Evolutionary conservation across 2,888 invertebrate genomes (phyloP), one percentile per base, ranked within the genome.

Genomic region (Apocheima hispidaria): DNA sequence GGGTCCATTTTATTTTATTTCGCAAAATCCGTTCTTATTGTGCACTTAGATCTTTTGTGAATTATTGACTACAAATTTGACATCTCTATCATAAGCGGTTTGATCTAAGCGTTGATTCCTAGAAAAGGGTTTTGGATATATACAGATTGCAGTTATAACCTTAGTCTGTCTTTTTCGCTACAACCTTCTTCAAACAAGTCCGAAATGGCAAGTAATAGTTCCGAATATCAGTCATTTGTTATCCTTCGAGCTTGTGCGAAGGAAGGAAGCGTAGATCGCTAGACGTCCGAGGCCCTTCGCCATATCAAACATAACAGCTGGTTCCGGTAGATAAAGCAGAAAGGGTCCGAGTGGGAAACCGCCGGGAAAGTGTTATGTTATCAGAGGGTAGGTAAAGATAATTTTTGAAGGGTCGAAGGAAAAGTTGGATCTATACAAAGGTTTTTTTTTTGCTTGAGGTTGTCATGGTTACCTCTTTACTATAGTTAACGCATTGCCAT

Each of bases 291-390:
- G 21, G 43, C 61, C 28, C 56, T 52, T 43, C 46, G 16, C 56
- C 56, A n/a, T 57, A 62, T 62, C 61, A 43, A 14, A 48, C 30
- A 44, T 52, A 62, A 57, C 61, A 62, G 56, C 52, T 62, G 51
- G 40, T 40, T 57, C 61, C 61, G 36, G 23, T 16, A 56, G 56
- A 62, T 62, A 56, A 48, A 41, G 61, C 5, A 38, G 30, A 46
- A 57, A 62, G 41, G 44, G 30, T 20, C 30, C 51, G 35, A 55
- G 30, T 30, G 21, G n/a, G 46, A 26, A 55, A 18, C 10, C 6
- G 38, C 43, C 54, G 61, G 51, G 55, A 48, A 62, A 57, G 52
- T 51, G 40, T 53, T 56, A 18, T 6, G 46, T 46, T 48, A 61
- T 36, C 21, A n/a, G 26, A 21, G 10, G 14, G 35, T 6, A 18